phyloP scores from a whole-genome alignment of 2,797 vertebrate species.

The Chelonia mydas region DNA sequence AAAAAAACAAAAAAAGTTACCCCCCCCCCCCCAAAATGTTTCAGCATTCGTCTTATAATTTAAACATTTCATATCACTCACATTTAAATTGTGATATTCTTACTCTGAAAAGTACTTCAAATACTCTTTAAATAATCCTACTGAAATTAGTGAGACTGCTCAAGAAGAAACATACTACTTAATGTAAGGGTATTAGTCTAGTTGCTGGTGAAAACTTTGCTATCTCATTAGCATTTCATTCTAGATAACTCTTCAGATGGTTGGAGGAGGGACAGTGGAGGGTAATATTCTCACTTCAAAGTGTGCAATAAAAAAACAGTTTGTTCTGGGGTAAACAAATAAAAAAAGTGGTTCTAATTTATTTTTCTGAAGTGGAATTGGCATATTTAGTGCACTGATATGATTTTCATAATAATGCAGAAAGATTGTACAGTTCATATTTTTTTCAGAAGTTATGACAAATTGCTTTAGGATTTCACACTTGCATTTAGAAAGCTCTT shows the following conservation, averaged over 20 bases:
- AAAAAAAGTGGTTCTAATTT: background rate
- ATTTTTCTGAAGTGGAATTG: background rate
- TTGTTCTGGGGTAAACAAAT: background rate
- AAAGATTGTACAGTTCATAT: rapidly evolving
- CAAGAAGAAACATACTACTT: too few relatives aligned
- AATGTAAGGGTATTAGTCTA: background rate
- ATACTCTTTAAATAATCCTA: too few relatives aligned
- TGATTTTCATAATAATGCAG: rapidly evolving
- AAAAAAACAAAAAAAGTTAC: background rate
- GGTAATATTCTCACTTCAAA: background rate
- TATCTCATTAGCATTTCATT: background rate
- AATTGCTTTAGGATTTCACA: background rate
- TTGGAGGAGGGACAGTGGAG: background rate
- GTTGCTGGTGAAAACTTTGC: background rate
- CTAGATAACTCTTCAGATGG: background rate
- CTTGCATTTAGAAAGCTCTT: background rate
- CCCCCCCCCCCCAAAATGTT: too few relatives aligned
- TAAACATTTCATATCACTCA: too few relatives aligned
- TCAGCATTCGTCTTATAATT: too few relatives aligned
- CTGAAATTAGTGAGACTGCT: background rate
- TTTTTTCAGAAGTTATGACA: background rate
- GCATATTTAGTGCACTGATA: background rate
- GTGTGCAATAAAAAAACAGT: background rate
- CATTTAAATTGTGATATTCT: too few relatives aligned
- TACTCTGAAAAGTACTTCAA: too few relatives aligned